Evolutionary conservation across 2,797 vertebrate genomes (phyloP).

Genomic region (Setipinna tenuifilis): DNA sequence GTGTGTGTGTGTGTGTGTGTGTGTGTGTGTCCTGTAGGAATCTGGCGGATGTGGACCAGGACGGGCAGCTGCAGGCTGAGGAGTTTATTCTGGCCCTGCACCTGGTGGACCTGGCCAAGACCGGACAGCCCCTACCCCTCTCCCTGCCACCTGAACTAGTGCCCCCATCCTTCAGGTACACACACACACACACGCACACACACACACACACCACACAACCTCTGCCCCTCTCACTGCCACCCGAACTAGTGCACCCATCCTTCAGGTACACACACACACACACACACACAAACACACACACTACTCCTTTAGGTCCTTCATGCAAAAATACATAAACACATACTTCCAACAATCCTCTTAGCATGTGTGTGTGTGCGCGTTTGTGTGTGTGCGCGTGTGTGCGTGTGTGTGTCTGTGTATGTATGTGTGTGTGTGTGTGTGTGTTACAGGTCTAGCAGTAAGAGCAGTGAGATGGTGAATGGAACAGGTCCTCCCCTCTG

Average conservation of each 20-base stretch:
- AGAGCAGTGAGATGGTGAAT: constrained; percentile 79
- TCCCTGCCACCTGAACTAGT: constrained; percentile 87
- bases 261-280: constrained; percentile 74
- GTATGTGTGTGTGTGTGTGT: neutral
- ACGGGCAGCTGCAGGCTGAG: constrained; percentile 92
- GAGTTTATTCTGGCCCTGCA: constrained; percentile 98
- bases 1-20: neutral
- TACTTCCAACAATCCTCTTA: too few species aligned
- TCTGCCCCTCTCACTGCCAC: constrained; percentile 86
- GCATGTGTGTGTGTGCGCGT: too few species aligned
- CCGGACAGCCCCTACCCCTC: constrained; percentile 85
- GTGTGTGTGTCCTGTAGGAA: constrained; percentile 73
- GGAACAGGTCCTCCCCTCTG: constrained; percentile 79
- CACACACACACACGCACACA: neutral
- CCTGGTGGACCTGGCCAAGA: constrained; percentile 90
- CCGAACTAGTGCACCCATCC: constrained; percentile 88
- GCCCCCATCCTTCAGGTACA: constrained; percentile 87
- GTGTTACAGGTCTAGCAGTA: constrained; percentile 66
- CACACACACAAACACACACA: neutral
- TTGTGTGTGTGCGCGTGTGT: neutral
- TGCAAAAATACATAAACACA: too few species aligned
- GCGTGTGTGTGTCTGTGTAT: neutral
- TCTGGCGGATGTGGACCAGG: constrained; percentile 90
- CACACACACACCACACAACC: constrained; percentile 58
- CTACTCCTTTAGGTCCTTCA: neutral